Base-by-base conservation (phyloP, 2,113 vertebrate genomes). In the Cisticola juncidis region DNA sequence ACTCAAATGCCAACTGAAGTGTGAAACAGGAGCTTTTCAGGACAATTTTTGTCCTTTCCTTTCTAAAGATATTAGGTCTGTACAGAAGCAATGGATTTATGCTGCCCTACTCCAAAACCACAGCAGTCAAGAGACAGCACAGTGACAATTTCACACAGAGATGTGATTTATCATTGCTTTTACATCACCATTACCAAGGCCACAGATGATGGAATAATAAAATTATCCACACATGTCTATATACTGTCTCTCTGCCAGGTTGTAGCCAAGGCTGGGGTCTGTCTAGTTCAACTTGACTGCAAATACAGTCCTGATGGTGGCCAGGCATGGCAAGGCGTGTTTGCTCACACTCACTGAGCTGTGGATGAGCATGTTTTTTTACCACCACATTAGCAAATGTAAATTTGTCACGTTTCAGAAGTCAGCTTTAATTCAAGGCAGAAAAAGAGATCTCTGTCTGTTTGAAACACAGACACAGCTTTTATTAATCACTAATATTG, bases 101-200 rank as follows among this genome's bases (percentile, higher is more conserved):
- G 38, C 61, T 92, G 64, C 70, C 61, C 60, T 56, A 33, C 47
- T 85, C 48, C 19, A 42, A 87, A 92, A 62, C 60, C 5, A 3
- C 60, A 92, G 70, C 47, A 89, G 77, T 70, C 69, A 78, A 86
- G 42, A 92, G 72, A 65, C 28, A 94, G 47, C 11, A 8, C 72
- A 94, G 72, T 70, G 77, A 70, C 70, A 84, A 62, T 81, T 94
- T 92, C 54, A 73, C 77, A 86, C 64, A 81, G 83, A 88, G 73
- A 68, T 62, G 69, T 89, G 90, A 81, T 96, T 89, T 95, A 84
- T 73, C 35, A 22, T 23, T 80, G 68, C 81, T 89, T 96, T 94
- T 86, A 81, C 35, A 68, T 74, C 87, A 74, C 35, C 73, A 44
- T 78, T 81, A 84, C 42, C 42, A 66, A 88, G 81, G 72, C 50